Conservation (phyloP, 53 echinoderm and acorn worm genomes). For the Actinopyga echinites region DNA sequence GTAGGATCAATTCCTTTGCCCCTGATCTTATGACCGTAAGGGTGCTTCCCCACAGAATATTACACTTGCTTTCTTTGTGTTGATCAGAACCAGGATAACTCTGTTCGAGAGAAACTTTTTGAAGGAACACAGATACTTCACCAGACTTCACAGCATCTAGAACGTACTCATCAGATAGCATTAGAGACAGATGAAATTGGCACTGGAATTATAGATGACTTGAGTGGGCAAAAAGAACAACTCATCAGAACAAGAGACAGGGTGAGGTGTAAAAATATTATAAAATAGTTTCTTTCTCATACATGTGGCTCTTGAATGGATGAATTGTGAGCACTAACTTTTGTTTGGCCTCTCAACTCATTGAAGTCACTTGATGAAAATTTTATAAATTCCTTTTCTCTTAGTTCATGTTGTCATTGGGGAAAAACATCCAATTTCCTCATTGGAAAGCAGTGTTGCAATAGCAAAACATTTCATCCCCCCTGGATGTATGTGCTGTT, state of each 20-base stretch:
- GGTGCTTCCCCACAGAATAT: no score
- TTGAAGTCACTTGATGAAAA: no score
- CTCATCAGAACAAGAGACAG: slow-evolving; percentile 87
- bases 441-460: neutral
- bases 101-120: slow-evolving; percentile 47
- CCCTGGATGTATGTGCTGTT: no score
- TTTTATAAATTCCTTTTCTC: no score
- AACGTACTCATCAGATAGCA: slow-evolving; percentile 81
- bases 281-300: neutral
- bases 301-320: neutral
- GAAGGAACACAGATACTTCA: slow-evolving; percentile 82
- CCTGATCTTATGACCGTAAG: no score
- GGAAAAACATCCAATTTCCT: neutral
- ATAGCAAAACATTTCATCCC: neutral
- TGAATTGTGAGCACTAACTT: neutral
- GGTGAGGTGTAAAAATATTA: slow-evolving; percentile 48
- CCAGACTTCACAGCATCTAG: slow-evolving; percentile 73
- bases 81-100: neutral
- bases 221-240: slow-evolving; percentile 95
- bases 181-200: slow-evolving; percentile 94
- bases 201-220: slow-evolving; percentile 88
- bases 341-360: no score
- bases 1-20: no score
- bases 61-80: neutral
- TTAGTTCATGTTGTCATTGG: no score